Conservation (phyloP, 2,888 invertebrate species). For the Trichopoda pennipes region DNA sequence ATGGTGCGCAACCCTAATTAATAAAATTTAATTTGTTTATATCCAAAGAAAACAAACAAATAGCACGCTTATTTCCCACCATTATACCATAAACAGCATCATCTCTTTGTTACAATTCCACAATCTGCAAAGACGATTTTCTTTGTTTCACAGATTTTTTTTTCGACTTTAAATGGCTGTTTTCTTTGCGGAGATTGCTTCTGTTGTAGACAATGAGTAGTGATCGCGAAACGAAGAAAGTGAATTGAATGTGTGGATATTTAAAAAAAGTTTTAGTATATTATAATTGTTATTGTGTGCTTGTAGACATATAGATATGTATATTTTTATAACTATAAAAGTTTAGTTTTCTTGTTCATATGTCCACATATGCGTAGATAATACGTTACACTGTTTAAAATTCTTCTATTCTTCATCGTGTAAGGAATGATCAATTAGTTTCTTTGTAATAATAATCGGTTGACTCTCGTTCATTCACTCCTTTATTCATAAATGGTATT, state of each 20-base stretch:
- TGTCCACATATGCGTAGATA: slow-evolving; percentile 5
- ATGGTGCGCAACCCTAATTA: no score
- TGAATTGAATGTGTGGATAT: slow-evolving; percentile 53
- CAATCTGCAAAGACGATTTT: slow-evolving; percentile 55
- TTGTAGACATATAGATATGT: slow-evolving; percentile 4
- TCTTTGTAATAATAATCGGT: slow-evolving; percentile 43
- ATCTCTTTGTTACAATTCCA: slow-evolving; percentile 58
- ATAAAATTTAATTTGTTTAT: slow-evolving; percentile 34
- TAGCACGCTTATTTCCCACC: slow-evolving; percentile 63
- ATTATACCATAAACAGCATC: slow-evolving; percentile 64
- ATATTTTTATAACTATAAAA: neutral
- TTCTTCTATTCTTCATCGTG: slow-evolving; percentile 50
- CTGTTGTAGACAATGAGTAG: slow-evolving; percentile 48
- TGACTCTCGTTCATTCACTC: slow-evolving; percentile 59
- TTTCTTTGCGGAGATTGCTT: slow-evolving; percentile 15
- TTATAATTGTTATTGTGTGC: slow-evolving; percentile 22
- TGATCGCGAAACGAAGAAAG: slow-evolving; percentile 53
- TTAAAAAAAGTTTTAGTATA: slow-evolving; percentile 23
- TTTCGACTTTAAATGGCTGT: slow-evolving; percentile 10
- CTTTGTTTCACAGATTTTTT: slow-evolving; percentile 62
- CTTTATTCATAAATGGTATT: slow-evolving; percentile 48
- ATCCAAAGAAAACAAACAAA: slow-evolving; percentile 56
- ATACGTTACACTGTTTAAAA: slow-evolving; percentile 30
- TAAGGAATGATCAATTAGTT: slow-evolving; percentile 62
- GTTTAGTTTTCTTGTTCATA: slow-evolving; percentile 1